Percentiles rank a stretch among this genome's conserved stretches.
These are phyloP conservation scores for Zaprionus africanus DNA, from an alignment of 1,140 invertebrate species.

Conservation along the genomic window DNA sequence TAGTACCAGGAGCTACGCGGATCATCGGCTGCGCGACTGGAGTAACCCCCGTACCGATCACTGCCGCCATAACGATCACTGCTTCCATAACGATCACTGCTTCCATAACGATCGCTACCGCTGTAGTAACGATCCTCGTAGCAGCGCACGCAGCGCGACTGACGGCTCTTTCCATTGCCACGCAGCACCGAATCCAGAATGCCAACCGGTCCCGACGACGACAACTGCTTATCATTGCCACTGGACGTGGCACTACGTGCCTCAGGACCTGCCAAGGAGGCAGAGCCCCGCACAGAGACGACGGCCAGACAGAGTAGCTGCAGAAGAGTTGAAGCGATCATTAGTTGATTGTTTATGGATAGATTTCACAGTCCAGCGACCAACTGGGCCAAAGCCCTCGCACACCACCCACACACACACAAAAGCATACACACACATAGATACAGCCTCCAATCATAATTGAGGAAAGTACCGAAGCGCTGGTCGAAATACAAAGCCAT, in stretches of 20 bases:
- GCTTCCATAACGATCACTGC: slow-evolving; percentile 62
- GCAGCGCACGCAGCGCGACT: slow-evolving; percentile 79
- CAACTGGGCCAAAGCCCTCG: slow-evolving; percentile 67
- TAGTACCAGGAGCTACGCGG: slow-evolving; percentile 71
- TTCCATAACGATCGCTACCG: slow-evolving; percentile 42
- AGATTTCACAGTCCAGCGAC: slow-evolving; percentile 70
- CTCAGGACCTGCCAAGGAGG: slow-evolving; percentile 44
- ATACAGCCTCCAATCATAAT: slow-evolving; percentile 71
- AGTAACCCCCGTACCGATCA: slow-evolving; percentile 68
- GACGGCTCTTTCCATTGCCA: slow-evolving; percentile 66
- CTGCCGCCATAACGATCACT: slow-evolving; percentile 48
- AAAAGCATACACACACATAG: slow-evolving; percentile 10
- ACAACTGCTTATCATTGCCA: slow-evolving; percentile 17
- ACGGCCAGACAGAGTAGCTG: slow-evolving; percentile 62
- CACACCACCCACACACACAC: slow-evolving; percentile 11
- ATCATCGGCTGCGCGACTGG: slow-evolving; percentile 61
- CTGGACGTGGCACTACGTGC: slow-evolving; percentile 42
- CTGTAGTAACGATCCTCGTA: slow-evolving; percentile 73
- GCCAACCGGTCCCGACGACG: slow-evolving; percentile 27
- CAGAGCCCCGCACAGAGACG: slow-evolving; percentile 31
- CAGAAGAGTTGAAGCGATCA: slow-evolving; percentile 33
- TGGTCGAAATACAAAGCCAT: slow-evolving; percentile 51
- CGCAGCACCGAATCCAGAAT: slow-evolving; percentile 54
- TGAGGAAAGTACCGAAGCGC: slow-evolving; percentile 61
- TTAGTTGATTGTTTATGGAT: slow-evolving; percentile 70